Evolutionary conservation across 92 coral and sea anemone genomes (phyloP), one percentile per base, ranked within the genome.

Genomic region (Diadumene lineata): DNA sequence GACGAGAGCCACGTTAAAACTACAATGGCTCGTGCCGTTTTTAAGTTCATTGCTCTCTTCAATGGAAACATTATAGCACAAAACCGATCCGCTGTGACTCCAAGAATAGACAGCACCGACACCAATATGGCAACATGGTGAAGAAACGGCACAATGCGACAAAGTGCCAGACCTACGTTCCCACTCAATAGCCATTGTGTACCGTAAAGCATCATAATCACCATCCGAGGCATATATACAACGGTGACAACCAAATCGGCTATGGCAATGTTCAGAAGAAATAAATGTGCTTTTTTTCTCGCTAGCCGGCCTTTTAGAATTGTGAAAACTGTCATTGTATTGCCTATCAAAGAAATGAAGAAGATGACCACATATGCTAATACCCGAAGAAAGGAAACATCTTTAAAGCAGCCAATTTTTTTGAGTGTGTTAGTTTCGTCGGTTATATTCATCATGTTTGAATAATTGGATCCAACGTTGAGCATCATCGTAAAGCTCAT

Each of bases 141-240:
- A 26, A 84, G 29, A 55, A 73, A 79, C 8, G 89, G 85, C 16
- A 84, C 85, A 1, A 64, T 31, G 60, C 81, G 76, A 19, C 89
- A 84, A 21, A 84, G 76, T 13, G 79, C 66, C 23, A 34, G 48
- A 17, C 89, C 89, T 25, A 79, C 31, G 4, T 56, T 64, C 11
- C 85, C 89, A 7, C 58, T 77, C 0, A 84, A 77, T 0, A 78
- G 38, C 89, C 89, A 84, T 0, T 8, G 25, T 17, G 25, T 50
- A 0, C 89, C 85, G 2, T 25, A 33, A 10, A 79, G 29, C 81
- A 76, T 63, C 66, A 68, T 79, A 3, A 79, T 78, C 28, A 84
- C 63, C 44, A 80, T 60, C 38, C 89, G 72, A 0, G 89, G 85
- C 85, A 84, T 79, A 38, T 84, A 84, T 8, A 84, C 81, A 27